Conservation (phyloP, 2,888 invertebrate species). For the Calliscelio sp. region DNA sequence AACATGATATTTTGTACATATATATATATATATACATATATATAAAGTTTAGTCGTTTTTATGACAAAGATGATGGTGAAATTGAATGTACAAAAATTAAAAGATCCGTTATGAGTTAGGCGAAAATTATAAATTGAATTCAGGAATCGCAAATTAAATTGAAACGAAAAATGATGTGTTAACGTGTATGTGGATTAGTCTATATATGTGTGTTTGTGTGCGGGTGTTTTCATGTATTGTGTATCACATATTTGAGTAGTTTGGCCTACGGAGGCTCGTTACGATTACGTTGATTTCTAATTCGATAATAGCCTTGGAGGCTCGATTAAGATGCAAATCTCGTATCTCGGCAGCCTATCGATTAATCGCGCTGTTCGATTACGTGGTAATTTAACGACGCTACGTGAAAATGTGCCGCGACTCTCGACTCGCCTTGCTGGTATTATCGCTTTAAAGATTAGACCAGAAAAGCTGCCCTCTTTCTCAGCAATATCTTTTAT, state of each 20-base stretch:
- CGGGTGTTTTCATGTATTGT: neutral
- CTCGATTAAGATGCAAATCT: slow-evolving; percentile 75
- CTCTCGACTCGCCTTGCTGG: slow-evolving; percentile 18
- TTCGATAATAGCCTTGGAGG: slow-evolving; percentile 69
- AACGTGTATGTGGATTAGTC: neutral
- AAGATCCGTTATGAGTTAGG: slow-evolving; percentile 21
- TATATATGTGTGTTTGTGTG: neutral
- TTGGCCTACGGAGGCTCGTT: slow-evolving; percentile 59
- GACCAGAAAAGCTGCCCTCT: slow-evolving; percentile 43
- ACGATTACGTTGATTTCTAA: slow-evolving; percentile 71
- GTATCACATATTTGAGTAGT: slow-evolving; percentile 36
- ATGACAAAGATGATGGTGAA: too few relatives aligned
- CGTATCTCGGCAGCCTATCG: slow-evolving; percentile 71
- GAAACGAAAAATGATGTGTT: slow-evolving; percentile 17
- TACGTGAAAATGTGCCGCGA: slow-evolving; percentile 69
- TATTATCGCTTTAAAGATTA: slow-evolving; percentile 60
- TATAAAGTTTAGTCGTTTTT: too few relatives aligned
- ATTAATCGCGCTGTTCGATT: slow-evolving; percentile 74
- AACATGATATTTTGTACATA: too few relatives aligned
- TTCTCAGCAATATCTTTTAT: slow-evolving; percentile 21
- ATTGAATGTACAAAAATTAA: too few relatives aligned
- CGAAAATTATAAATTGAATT: slow-evolving; percentile 50
- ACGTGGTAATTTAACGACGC: slow-evolving; percentile 73
- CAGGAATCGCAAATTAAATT: slow-evolving; percentile 13
- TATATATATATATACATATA: too few relatives aligned